Evolutionary conservation across 2,113 vertebrate species (phyloP).

Genomic region (Actenoides lindsayi): DNA sequence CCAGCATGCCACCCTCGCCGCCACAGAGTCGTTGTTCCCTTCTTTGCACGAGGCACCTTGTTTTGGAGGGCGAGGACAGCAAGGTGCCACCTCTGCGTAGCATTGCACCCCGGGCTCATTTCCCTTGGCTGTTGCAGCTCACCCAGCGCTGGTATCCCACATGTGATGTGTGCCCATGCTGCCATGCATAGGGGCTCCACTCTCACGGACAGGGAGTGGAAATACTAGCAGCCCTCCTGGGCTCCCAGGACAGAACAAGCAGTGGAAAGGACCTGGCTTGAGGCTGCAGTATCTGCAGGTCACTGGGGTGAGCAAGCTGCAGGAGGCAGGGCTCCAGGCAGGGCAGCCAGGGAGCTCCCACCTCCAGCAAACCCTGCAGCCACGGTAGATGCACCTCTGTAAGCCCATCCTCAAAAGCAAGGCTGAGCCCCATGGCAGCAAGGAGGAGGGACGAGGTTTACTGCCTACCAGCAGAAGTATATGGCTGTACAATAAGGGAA

Average conservation of each 20-base stretch:
- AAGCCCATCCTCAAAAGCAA: neutral
- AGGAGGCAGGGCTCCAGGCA: neutral
- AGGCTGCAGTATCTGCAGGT: neutral
- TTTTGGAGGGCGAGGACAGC: neutral
- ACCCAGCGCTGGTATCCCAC: neutral
- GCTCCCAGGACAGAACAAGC: neutral
- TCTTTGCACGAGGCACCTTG: rapidly evolving
- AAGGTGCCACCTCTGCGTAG: neutral
- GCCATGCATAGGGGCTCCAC: neutral
- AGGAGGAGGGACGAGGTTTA: neutral
- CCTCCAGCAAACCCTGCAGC: neutral
- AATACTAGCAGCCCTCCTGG: neutral
- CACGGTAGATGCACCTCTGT: rapidly evolving
- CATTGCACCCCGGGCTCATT: rapidly evolving
- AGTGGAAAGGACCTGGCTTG: neutral
- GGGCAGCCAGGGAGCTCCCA: neutral
- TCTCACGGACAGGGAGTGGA: rapidly evolving
- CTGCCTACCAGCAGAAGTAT: neutral
- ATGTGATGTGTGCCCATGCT: neutral
- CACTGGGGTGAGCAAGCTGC: neutral
- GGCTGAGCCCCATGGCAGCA: neutral
- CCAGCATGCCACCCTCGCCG: neutral
- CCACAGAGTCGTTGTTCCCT: rapidly evolving
- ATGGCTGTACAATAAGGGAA: neutral
- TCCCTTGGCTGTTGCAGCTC: neutral